A percentile compares a stretch with the other conserved stretches of the same genome.
These are phyloP conservation scores for Clunio marinus DNA, from an alignment of 2,888 invertebrate genomes.

Conservation along the genomic window DNA sequence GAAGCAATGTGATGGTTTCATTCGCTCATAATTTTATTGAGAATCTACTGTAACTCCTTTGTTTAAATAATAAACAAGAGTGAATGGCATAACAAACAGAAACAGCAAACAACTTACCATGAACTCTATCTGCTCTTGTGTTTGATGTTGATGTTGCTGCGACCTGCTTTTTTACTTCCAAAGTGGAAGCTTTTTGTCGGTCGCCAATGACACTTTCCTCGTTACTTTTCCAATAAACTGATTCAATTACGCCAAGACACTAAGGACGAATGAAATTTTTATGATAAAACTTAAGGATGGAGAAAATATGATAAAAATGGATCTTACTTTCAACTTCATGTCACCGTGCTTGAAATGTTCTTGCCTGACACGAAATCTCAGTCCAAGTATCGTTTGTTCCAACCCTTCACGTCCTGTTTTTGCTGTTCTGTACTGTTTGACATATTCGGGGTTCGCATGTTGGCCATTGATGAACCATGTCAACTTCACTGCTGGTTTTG, in stretches of 20 bases:
- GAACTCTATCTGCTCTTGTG: constrained; percentile 65
- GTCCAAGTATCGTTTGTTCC: constrained; percentile 62
- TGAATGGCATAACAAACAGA: too few species aligned
- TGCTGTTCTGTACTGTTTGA: constrained; percentile 54
- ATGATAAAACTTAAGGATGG: too few species aligned
- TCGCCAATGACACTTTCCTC: constrained; percentile 72
- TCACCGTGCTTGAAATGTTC: constrained; percentile 68
- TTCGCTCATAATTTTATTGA: too few species aligned
- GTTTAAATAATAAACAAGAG: too few species aligned
- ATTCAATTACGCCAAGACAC: constrained; percentile 67
- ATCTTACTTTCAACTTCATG: constrained; percentile 63
- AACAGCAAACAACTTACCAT: constrained; percentile 56
- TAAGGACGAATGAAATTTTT: constrained; percentile 41
- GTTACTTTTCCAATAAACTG: constrained; percentile 68
- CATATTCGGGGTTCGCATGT: constrained; percentile 50
- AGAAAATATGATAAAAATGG: neutral
- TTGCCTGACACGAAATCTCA: constrained; percentile 64
- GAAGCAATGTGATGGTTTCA: neutral
- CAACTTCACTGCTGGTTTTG: constrained; percentile 58
- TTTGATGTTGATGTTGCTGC: constrained; percentile 48
- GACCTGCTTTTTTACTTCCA: constrained; percentile 65
- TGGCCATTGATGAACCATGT: constrained; percentile 61
- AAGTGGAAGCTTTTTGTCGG: constrained; percentile 60
- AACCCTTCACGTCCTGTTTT: constrained; percentile 59
- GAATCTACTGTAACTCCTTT: too few species aligned